These are phyloP conservation scores for Volucella zonaria DNA, from an alignment of 2,888 invertebrate species.

Conservation along the genomic window DNA sequence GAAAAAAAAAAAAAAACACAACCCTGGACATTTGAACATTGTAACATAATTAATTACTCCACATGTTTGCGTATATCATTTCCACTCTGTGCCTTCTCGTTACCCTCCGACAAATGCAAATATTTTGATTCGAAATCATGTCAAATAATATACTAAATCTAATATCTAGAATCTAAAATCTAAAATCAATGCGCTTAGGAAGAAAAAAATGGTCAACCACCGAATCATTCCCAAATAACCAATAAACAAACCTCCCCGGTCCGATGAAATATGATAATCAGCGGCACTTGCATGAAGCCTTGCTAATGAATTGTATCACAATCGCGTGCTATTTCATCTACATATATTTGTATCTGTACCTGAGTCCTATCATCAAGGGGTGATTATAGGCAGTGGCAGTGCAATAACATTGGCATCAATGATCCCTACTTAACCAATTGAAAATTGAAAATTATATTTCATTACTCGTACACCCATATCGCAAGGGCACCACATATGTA, in stretches of 20 bases:
- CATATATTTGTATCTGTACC: no score
- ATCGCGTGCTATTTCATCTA: neutral
- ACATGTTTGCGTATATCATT: slow-evolving; percentile 9
- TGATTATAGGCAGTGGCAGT: neutral
- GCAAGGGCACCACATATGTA: slow-evolving; percentile 8
- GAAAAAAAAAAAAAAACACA: neutral
- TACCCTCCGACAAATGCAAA: neutral
- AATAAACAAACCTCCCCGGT: neutral
- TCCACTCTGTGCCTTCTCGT: neutral
- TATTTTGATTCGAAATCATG: no score
- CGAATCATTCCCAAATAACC: neutral
- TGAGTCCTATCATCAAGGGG: no score
- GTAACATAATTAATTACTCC: slow-evolving; percentile 24
- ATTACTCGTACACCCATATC: slow-evolving; percentile 30
- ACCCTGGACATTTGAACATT: neutral
- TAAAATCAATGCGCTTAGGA: no score
- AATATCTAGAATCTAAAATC: no score
- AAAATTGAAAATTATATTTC: slow-evolving; percentile 55
- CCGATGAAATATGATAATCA: neutral
- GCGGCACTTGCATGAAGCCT: slow-evolving; percentile 4
- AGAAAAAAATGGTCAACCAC: neutral
- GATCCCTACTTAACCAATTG: slow-evolving; percentile 48
- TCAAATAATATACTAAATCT: no score
- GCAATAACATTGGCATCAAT: slow-evolving; percentile 30
- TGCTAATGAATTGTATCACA: slow-evolving; percentile 1